Evolutionary conservation across 2,113 vertebrate genomes (phyloP).

Genomic region (Phycodurus eques): DNA sequence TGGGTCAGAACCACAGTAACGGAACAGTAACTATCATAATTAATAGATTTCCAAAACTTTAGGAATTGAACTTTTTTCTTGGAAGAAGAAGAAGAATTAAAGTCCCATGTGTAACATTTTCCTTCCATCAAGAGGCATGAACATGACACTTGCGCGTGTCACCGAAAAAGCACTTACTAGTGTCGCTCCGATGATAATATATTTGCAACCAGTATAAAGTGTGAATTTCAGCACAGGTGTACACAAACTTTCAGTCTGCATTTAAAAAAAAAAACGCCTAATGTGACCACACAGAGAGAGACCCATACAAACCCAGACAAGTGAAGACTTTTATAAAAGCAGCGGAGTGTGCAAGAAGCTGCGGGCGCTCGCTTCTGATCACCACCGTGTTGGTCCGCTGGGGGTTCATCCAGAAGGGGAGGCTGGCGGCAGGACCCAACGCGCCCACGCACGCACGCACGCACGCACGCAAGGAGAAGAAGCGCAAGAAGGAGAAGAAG

Average conservation of each 20-base stretch:
- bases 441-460: background rate
- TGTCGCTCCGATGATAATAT: background rate
- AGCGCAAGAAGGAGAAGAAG: no score
- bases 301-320: constrained; percentile 54
- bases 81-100: background rate
- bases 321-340: constrained; percentile 46
- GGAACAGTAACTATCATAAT: background rate
- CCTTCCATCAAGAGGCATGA: background rate
- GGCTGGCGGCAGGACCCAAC: background rate
- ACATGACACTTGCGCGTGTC: background rate
- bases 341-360: constrained; percentile 21
- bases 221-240: background rate
- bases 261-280: background rate
- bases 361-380: constrained; percentile 42
- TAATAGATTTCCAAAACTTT: background rate
- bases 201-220: background rate
- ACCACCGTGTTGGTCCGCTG: constrained; percentile 28
- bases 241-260: background rate
- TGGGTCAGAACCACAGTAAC: background rate
- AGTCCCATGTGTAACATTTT: background rate
- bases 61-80: background rate
- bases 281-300: background rate
- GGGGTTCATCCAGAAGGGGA: constrained; percentile 53
- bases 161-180: background rate
- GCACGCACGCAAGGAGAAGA: background rate